phyloP scores from a whole-genome alignment of 1,140 invertebrate species.

The Alviniconcha marisindica region DNA sequence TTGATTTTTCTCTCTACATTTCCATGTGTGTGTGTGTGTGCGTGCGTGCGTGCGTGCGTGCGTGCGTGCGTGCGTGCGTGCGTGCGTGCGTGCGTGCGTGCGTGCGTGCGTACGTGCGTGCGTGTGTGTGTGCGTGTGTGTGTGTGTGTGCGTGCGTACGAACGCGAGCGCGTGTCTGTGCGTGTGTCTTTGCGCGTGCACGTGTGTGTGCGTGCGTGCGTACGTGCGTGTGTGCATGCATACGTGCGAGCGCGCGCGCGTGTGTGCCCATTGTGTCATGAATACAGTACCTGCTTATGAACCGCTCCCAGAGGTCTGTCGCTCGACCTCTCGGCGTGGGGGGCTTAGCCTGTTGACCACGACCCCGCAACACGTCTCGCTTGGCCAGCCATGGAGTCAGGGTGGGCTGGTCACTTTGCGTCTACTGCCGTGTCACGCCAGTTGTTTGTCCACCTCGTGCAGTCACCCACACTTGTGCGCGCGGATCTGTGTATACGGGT shows the following conservation, averaged over 20 bases:
- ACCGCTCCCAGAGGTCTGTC: not conserved
- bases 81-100: not conserved
- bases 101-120: slow-evolving; percentile 1
- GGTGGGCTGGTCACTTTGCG: too few species aligned
- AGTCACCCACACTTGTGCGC: not conserved
- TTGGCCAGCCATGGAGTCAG: too few species aligned
- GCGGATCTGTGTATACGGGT: not conserved
- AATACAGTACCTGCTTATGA: not conserved
- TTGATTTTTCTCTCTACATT: not conserved
- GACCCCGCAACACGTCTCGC: not conserved
- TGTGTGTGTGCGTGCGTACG: not conserved
- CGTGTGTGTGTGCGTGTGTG: not conserved
- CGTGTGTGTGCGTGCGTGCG: not conserved
- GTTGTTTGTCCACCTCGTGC: not conserved
- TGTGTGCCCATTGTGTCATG: not conserved
- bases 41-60: slow-evolving; percentile 79
- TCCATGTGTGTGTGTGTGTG: not conserved
- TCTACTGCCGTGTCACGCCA: not conserved
- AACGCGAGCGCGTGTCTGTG: not conserved
- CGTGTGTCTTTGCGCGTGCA: slow-evolving; percentile 23
- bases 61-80: slow-evolving; percentile 90
- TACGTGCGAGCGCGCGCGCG: not conserved
- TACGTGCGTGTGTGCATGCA: not conserved
- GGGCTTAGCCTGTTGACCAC: not conserved
- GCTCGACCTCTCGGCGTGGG: not conserved